Evolutionary conservation across 1,140 invertebrate species (phyloP).

Genomic region (Pseudomyrmex concolor): DNA sequence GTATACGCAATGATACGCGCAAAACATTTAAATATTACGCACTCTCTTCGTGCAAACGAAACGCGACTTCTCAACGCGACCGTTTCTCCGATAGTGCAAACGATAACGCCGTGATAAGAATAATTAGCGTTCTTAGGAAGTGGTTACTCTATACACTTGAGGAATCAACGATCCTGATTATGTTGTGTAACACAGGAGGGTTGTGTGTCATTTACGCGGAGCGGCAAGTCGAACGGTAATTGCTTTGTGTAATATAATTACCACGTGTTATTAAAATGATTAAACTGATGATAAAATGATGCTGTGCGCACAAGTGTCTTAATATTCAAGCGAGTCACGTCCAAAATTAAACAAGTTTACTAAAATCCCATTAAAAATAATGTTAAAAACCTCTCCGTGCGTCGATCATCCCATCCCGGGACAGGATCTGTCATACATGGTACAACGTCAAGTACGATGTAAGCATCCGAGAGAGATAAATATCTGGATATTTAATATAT

Average conservation of each 20-base stretch:
- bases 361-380: too few relatives aligned
- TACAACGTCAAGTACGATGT: slow-evolving; percentile 31
- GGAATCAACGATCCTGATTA: slow-evolving; percentile 64
- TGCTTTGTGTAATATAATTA: slow-evolving; percentile 17
- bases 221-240: background rate
- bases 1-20: too few relatives aligned
- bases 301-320: background rate
- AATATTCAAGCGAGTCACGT: background rate
- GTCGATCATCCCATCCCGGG: slow-evolving; percentile 13
- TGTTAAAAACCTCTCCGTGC: background rate
- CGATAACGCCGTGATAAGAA: slow-evolving; percentile 64
- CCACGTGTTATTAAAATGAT: background rate
- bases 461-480: slow-evolving; percentile 12
- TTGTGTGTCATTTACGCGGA: background rate
- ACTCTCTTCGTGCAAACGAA: too few relatives aligned
- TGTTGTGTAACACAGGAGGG: background rate
- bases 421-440: background rate
- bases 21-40: too few relatives aligned
- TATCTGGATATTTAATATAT: slow-evolving; percentile 40
- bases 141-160: slow-evolving; percentile 57
- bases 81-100: slow-evolving; percentile 58
- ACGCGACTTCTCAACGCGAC: background rate
- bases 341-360: too few relatives aligned
- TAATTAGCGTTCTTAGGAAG: slow-evolving; percentile 71
- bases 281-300: background rate